phyloP scores from a whole-genome alignment of 1,140 invertebrate genomes.

The Drosophila pandora region DNA sequence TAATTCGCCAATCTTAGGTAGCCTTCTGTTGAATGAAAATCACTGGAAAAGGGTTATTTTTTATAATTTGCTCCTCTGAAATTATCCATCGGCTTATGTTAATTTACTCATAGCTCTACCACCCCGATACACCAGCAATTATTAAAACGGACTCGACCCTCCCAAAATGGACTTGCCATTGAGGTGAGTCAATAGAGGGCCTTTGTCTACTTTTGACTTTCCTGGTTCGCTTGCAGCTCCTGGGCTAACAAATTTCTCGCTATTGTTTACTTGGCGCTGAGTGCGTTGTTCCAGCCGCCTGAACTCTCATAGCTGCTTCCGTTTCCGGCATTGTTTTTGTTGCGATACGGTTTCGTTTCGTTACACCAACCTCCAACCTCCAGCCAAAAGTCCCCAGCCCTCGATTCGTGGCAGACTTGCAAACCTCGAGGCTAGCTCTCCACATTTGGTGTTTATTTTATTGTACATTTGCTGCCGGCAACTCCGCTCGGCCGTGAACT shows the following conservation, averaged over 20 bases:
- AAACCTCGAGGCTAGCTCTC: conserved; percentile 26
- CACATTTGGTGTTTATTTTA: conserved; percentile 70
- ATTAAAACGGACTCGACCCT: conserved; percentile 4
- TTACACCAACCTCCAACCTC: conserved; percentile 4
- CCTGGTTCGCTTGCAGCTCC: conserved; percentile 26
- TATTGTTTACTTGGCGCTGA: conserved; percentile 58
- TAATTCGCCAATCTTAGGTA: too few relatives aligned
- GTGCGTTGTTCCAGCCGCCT: conserved; percentile 46
- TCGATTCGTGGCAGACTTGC: background rate
- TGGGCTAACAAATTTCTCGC: conserved; percentile 43
- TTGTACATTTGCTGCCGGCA: conserved; percentile 70
- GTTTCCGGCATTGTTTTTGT: conserved; percentile 75
- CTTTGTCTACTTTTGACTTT: conserved; percentile 39
- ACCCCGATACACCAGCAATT: conserved; percentile 4
- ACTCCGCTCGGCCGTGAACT: conserved; percentile 67
- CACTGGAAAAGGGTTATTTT: background rate
- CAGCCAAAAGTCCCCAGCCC: background rate
- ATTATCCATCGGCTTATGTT: conserved; percentile 24
- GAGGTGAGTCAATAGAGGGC: conserved; percentile 21
- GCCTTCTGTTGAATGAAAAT: too few relatives aligned
- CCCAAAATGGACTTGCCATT: background rate
- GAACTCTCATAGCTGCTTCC: conserved; percentile 60
- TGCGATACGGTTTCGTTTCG: conserved; percentile 29
- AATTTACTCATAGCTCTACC: background rate
- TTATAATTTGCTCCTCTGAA: background rate